Percentiles rank a stretch among this genome's conserved stretches.
Evolutionary conservation across 2,888 invertebrate species (phyloP).

Genomic region (Drosophila rellima): DNA sequence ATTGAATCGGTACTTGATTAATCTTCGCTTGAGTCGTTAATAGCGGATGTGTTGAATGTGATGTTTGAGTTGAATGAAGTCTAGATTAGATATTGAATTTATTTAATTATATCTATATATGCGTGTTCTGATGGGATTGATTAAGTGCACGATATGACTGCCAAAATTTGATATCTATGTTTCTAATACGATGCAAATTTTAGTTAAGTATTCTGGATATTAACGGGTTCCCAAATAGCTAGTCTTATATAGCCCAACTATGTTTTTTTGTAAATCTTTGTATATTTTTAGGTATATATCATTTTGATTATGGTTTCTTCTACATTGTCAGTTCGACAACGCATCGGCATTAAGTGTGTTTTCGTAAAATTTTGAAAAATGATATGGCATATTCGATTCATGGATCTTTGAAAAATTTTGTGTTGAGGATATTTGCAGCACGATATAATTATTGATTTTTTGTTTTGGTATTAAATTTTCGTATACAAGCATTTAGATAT

Average conservation of each 20-base stretch:
- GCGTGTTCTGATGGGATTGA: slow-evolving; percentile 50
- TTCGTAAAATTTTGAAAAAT: slow-evolving; percentile 41
- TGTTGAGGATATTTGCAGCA: slow-evolving; percentile 5
- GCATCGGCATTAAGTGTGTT: slow-evolving; percentile 35
- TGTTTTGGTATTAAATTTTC: slow-evolving; percentile 60
- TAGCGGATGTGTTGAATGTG: slow-evolving; percentile 45
- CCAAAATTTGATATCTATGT: slow-evolving; percentile 58
- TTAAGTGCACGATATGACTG: slow-evolving; percentile 78
- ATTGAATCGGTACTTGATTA: slow-evolving; percentile 52
- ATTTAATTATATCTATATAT: slow-evolving; percentile 7
- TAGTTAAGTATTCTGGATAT: slow-evolving; percentile 41
- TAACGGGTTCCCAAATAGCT: slow-evolving; percentile 61
- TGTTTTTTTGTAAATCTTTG: slow-evolving; percentile 24
- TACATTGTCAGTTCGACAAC: slow-evolving; percentile 44
- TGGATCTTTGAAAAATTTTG: slow-evolving; percentile 27
- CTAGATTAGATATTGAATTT: slow-evolving; percentile 30
- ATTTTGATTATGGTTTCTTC: slow-evolving; percentile 69
- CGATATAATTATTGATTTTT: slow-evolving; percentile 35
- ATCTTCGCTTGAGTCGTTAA: slow-evolving; percentile 46
- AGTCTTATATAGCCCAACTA: slow-evolving; percentile 36
- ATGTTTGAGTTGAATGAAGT: slow-evolving; percentile 46
- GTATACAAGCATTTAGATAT: slow-evolving; percentile 82
- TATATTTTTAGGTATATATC: slow-evolving; percentile 66
- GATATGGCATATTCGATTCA: slow-evolving; percentile 41
- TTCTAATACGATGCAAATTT: slow-evolving; percentile 52